Base-by-base conservation (phyloP, 2,888 invertebrate genomes). In the Drosophila mercatorum region DNA sequence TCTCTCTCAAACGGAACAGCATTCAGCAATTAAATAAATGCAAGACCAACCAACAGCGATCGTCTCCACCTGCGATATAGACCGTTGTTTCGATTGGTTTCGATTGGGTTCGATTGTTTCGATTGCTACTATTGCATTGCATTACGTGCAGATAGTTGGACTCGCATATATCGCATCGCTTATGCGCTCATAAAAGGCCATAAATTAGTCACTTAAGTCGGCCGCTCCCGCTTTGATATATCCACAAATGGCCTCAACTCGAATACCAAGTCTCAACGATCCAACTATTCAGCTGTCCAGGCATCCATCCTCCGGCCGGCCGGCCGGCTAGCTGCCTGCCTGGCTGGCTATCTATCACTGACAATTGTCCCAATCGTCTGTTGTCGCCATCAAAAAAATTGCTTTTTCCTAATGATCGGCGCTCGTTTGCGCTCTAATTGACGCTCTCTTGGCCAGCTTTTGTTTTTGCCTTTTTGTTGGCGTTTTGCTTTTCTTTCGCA, bases 181-280 rank as follows among this genome's bases (percentile, higher is more conserved):
- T 51, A 63, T 61, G 36, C 28, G 36, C 73, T 81, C 89, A 89
- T 88, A 86, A 89, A 89, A 83, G 86, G 86, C 88, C 81, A 89
- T 89, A 86, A 86, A 86, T 86, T 86, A 89, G 89, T 89, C 89
- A 89, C 78, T 86, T 83, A 85, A 80, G 74, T 55, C 75, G 88
- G 72, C 87, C 81, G 86, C 80, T 78, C 81, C 78, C 72, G 83
- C 68, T 82, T 82, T 87, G 82, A 75, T 83, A 82, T 80, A 78
- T 69, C 89, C 87, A 89, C 72, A 89, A 81, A 84, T 87, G 89
- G 84, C 72, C 70, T 67, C 62, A 60, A 60, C 74, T 76, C 66
- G 75, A 83, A 88, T 64, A 46, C 51, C 63, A 56, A 53, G 53
- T 67, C 31, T 64, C 56, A 71, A 58, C 74, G 49, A 58, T 61